Base-by-base conservation (phyloP, 2,888 invertebrate genomes). In the Panzeria rudis region DNA sequence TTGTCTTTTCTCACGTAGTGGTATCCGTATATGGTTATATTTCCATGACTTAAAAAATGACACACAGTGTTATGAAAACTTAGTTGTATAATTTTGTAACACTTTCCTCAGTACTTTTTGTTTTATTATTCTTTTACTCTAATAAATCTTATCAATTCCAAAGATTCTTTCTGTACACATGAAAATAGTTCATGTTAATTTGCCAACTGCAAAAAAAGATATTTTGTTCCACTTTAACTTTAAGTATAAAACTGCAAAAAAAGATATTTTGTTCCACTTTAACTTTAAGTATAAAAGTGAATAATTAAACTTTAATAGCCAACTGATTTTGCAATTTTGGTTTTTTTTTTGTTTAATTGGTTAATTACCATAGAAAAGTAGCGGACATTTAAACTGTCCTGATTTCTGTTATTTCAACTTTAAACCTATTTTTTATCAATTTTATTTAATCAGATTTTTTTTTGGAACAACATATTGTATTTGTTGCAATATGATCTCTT, bases 401-500 rank as follows among this genome's bases (percentile, higher is more conserved):
- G 11, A 23, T 35, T 73, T 61, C 32, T 32, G 20, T 25, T 23
- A 35, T 15, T 32, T 62, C 9, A 52, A 62, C 32, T 73, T 44
- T 61, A 59, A 69, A 75, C 32, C 23, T 44, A 64, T 64, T 71
- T 20, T 56, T 82, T 66, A 83, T 83, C 82, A 77, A 77, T 56
- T 59, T 50, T 41, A 25, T 56, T 76, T 32, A 59, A 83, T 83
- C 77, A 59, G 13, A 64, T 41, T 68, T 66, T 71, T 11, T 59
- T 54, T 23, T 25, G 38, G 35, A 35, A 38, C 5, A 4, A 20
- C 17, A 50, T 62, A 23, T 56, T 41, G 15, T 38, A 13, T 75
- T 56, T 76, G 15, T 54, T 75, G 15, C 52, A 41, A n/a, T 7
- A 8, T 13, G 15, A 44, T 76, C n/a, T 52, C 41, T n/a, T 61